These are phyloP conservation scores for Holacanthella duospinosa DNA, from an alignment of 2,888 invertebrate species.

Conservation along the genomic window DNA sequence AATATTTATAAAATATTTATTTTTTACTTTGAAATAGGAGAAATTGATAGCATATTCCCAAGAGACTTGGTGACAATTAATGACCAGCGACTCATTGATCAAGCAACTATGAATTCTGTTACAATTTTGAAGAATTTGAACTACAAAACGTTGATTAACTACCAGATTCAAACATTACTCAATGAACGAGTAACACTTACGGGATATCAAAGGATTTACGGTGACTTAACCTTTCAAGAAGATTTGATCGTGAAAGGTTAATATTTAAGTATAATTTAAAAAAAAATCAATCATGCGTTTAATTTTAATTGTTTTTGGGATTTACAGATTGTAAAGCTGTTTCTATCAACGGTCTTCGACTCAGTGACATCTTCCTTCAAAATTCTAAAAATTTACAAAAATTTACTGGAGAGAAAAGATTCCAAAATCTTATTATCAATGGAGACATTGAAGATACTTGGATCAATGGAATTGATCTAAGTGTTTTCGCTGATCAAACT, in stretches of 20 bases:
- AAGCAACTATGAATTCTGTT: constrained; percentile 11
- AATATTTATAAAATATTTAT: no score
- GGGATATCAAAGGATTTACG: constrained; percentile 15
- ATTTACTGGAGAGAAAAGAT: constrained; percentile 22
- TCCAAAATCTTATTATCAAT: constrained; percentile 10
- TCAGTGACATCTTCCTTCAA: constrained; percentile 13
- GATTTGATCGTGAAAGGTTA: constrained; percentile 12
- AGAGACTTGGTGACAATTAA: constrained; percentile 14
- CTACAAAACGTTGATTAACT: constrained; percentile 5
- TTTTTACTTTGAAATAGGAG: no score
- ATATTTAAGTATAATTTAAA: not conserved
- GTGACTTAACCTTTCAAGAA: constrained; percentile 14
- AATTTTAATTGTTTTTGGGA: not conserved
- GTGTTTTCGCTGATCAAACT: not conserved
- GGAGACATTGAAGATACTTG: constrained; percentile 9
- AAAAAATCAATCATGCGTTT: not conserved
- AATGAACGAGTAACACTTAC: constrained; percentile 16
- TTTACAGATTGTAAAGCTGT: constrained; percentile 13
- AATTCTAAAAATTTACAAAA: constrained; percentile 4
- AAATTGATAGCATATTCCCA: constrained; percentile 1
- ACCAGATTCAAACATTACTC: constrained; percentile 15
- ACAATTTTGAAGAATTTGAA: constrained; percentile 13
- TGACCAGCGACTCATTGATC: constrained; percentile 13
- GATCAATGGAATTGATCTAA: constrained; percentile 12
- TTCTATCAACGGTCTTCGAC: constrained; percentile 17